Percentiles rank a stretch among this genome's conserved stretches.
Evolutionary conservation across 2,113 vertebrate species (phyloP).

Genomic region (Prunella fulvescens): DNA sequence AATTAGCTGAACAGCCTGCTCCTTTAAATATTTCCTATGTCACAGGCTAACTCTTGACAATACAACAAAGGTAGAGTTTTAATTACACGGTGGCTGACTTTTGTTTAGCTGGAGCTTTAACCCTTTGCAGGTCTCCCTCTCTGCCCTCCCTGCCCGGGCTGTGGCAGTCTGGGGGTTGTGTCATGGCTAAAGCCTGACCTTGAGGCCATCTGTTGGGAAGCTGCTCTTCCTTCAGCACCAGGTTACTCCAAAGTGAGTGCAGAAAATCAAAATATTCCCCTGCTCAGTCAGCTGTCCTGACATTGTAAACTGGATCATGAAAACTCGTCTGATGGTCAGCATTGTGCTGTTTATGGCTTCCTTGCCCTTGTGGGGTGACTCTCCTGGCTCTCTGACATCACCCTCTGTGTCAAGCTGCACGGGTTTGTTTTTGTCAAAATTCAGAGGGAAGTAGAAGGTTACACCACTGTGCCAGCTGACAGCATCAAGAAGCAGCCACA

Average conservation of each 20-base stretch:
- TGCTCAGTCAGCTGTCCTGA: neutral
- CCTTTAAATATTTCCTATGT: slow-evolving; percentile 80
- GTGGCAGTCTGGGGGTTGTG: slow-evolving; percentile 26
- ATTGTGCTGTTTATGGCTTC: rapidly evolving
- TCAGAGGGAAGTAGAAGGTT: neutral
- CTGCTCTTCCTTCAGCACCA: slow-evolving; percentile 13
- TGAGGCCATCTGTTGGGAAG: slow-evolving; percentile 57
- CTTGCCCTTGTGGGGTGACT: neutral
- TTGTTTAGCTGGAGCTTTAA: slow-evolving; percentile 79
- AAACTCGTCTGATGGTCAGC: neutral
- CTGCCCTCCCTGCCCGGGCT: slow-evolving; percentile 2
- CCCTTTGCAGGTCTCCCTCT: slow-evolving; percentile 55
- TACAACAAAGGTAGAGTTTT: slow-evolving; percentile 79
- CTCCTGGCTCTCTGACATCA: neutral
- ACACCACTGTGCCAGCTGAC: neutral
- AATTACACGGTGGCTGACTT: slow-evolving; percentile 81
- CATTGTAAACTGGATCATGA: rapidly evolving
- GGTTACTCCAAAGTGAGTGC: neutral
- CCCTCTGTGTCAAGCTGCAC: neutral
- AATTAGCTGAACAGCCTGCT: slow-evolving; percentile 77
- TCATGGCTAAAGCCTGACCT: slow-evolving; percentile 62
- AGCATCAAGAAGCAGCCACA: neutral
- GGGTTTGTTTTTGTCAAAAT: neutral
- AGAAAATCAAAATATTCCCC: neutral
- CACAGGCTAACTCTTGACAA: slow-evolving; percentile 76